These are phyloP conservation scores for Gonocerus acuteangulatus DNA, from an alignment of 2,888 invertebrate species.

Conservation along the genomic window DNA sequence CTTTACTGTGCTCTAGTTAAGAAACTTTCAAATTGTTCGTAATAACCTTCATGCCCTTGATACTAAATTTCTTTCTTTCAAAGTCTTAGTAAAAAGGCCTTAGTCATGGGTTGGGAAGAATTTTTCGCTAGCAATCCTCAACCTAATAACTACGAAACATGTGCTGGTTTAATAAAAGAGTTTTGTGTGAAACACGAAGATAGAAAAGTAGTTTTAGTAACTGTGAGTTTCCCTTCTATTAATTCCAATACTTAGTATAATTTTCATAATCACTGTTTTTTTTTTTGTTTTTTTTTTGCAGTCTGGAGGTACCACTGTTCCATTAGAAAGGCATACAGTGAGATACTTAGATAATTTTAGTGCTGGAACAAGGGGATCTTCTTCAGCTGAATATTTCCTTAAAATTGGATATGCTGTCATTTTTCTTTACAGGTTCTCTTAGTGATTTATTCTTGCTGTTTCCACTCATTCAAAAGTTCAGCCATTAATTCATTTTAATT, in stretches of 20 bases:
- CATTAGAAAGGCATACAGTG: constrained; percentile 93
- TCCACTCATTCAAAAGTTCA: neutral
- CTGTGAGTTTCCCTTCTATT: constrained; percentile 53
- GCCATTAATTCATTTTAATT: constrained; percentile 44
- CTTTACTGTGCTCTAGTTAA: no score
- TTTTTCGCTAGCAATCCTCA: constrained; percentile 72
- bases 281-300: constrained; percentile 42
- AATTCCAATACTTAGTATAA: neutral
- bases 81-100: no score
- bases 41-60: no score
- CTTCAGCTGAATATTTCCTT: constrained; percentile 92
- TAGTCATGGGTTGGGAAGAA: constrained; percentile 58
- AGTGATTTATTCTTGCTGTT: neutral
- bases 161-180: constrained; percentile 60
- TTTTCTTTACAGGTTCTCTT: constrained; percentile 70
- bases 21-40: no score
- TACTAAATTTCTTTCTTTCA: no score
- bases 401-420: constrained; percentile 82
- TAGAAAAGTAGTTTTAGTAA: constrained; percentile 65
- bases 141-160: constrained; percentile 68
- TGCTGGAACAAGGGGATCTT: constrained; percentile 88
- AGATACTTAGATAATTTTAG: constrained; percentile 98
- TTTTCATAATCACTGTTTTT: no score
- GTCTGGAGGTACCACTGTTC: constrained; percentile 96
- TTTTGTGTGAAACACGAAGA: constrained; percentile 65